Base-by-base conservation (phyloP, 2,888 invertebrate genomes). In the Litoditis marina region DNA sequence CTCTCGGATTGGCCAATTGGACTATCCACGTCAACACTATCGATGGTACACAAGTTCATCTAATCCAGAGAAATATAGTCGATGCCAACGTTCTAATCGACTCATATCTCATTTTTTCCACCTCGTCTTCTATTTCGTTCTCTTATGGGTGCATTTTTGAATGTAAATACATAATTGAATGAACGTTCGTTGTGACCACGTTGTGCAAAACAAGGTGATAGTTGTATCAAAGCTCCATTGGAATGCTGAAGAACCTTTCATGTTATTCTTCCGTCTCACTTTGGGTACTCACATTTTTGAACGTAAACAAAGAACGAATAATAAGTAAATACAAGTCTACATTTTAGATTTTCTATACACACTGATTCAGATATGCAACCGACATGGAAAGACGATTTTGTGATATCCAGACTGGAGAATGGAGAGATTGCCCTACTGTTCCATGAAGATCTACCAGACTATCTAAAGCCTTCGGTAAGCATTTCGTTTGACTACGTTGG, bases 1-100 rank as follows among this genome's bases (percentile, higher is more conserved):
- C 80, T 13, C 67, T 81, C 30, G 81, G 81, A 44, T 67, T 68
- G 6, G 81, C 81, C n/a, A 81, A 81, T 39, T 82, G 81, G 81
- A 81, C 81, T 1, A 82, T 81, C 42, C 57, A 73, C 31, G 71
- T 81, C 6, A 74, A 79, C 28, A 59, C 76, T 52, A 66, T 78
- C 28, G 71, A 74, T 13, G 65, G 73, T 73, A 36, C 46, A 51
- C n/a, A 13, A 3, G 8, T 52, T 49, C 4, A 5, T 11, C 7
- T 2, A 49, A 5, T 13, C n/a, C 1, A 36, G 11, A 4, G 11
- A 19, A 31, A n/a, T n/a, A n/a, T n/a, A n/a, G n/a, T n/a, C n/a
- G n/a, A n/a, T n/a, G n/a, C n/a, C n/a, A n/a, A n/a, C n/a, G n/a
- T n/a, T n/a, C n/a, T n/a, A n/a, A n/a, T n/a, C n/a, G n/a, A 39